These are phyloP conservation scores for Myiozetetes cayanensis DNA, from an alignment of 2,113 vertebrate species.

Conservation along the genomic window DNA sequence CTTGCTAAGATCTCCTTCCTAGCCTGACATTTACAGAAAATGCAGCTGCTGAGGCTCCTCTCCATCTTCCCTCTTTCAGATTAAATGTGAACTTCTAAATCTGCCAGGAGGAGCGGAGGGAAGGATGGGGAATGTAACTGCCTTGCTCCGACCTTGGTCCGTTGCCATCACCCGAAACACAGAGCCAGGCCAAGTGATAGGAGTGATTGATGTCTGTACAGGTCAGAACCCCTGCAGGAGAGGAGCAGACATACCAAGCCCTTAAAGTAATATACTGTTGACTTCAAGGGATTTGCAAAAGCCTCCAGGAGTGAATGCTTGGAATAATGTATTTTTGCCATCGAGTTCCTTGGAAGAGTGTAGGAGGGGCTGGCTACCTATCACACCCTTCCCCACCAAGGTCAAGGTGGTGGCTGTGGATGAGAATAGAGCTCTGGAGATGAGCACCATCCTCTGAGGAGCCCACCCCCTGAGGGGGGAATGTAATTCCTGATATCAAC, in stretches of 20 bases:
- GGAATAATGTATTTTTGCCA: background rate
- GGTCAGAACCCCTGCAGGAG: background rate
- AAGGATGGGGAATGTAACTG: background rate
- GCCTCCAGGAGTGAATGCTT: background rate
- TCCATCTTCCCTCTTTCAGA: conserved; percentile 31
- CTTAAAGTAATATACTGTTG: background rate
- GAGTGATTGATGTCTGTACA: background rate
- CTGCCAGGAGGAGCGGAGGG: background rate
- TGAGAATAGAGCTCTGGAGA: background rate
- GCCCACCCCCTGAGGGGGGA: background rate
- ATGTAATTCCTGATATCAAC: rapidly evolving
- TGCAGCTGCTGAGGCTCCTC: background rate
- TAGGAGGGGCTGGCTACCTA: background rate
- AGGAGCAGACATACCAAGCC: background rate
- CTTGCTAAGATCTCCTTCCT: conserved; percentile 36
- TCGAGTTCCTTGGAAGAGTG: background rate
- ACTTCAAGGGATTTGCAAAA: background rate
- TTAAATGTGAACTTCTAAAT: conserved; percentile 28
- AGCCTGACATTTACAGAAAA: conserved; percentile 48
- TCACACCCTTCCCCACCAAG: background rate
- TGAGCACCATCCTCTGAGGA: background rate
- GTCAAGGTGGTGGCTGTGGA: background rate
- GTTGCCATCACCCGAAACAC: background rate
- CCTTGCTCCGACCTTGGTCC: rapidly evolving
- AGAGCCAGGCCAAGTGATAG: background rate